phyloP scores from a whole-genome alignment of 2,113 vertebrate species.

The Lepus timidus region DNA sequence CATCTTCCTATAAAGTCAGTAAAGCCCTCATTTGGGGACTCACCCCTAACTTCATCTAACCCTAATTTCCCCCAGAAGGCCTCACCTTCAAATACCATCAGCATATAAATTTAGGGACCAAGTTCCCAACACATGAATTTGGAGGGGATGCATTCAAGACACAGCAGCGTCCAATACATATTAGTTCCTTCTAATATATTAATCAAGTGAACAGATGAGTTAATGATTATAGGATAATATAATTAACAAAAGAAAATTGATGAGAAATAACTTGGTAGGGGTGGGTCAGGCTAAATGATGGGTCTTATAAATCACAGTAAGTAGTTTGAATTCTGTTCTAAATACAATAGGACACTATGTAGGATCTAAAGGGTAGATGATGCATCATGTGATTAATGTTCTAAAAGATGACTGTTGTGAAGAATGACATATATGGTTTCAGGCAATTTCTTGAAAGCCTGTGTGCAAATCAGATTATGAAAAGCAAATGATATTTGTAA shows the following conservation, averaged over 20 bases:
- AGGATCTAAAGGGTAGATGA: neutral
- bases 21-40: too few species aligned
- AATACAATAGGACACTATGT: neutral
- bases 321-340: neutral
- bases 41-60: too few species aligned
- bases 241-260: neutral
- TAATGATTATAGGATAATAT: neutral
- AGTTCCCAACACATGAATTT: too few species aligned
- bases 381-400: neutral
- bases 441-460: conserved; percentile 10
- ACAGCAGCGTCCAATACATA: neutral
- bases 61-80: too few species aligned
- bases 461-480: neutral
- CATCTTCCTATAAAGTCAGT: too few species aligned
- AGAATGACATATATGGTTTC: neutral
- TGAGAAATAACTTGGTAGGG: neutral
- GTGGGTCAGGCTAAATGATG: neutral
- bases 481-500: conserved; percentile 18
- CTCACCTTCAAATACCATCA: too few species aligned
- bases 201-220: conserved; percentile 4
- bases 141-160: neutral
- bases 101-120: too few species aligned
- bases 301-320: neutral
- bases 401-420: neutral
- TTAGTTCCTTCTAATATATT: neutral